Base-by-base conservation (phyloP, 2,113 vertebrate genomes). In the Pogonocichla stellata region DNA sequence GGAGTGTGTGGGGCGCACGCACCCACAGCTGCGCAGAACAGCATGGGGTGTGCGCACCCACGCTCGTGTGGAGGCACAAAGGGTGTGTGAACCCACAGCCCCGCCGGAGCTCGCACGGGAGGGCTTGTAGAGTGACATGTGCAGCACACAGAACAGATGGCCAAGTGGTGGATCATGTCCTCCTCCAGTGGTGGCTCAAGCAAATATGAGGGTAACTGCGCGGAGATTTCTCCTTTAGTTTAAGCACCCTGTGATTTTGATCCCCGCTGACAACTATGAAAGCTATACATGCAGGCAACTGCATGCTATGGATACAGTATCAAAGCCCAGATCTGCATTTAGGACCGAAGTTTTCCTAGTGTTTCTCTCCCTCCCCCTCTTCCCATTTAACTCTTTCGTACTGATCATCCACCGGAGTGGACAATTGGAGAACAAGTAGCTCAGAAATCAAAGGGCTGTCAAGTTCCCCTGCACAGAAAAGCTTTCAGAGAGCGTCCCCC, bases 371-470 rank as follows among this genome's bases (percentile, higher is more conserved):
- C 61, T 60, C 5, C 61, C 29, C 38, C 26, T 23, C 23, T 51
- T 61, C 60, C n/a, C 18, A 1, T 79, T 95, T 96, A 90, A 95
- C 96, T 93, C 86, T 75, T 91, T 61, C 72, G 36, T 47, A 4
- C 80, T 8, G 42, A 67, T 67, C 90, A 26, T 53, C 72, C 82
- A 58, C 23, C 7, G 3, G 51, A 77, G 74, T 53, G 75, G 82
- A 91, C 90, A 86, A 58, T 57, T 15, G 72, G 90, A 92, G 93
- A 96, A 95, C 92, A 95, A 96, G 95, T 80, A 90, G 94, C 84
- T 87, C 69, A 9, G 78, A 91, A 97, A 97, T 96, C 96, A 96
- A 97, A 95, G 94, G 86, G 86, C 86, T 88, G 94, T 88, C 88
- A 56, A 72, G 84, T 93, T 80, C 42, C 50, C 69, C 88, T 82